phyloP scores from a whole-genome alignment of 1,140 invertebrate genomes.

The Dendrolimus punctatus region DNA sequence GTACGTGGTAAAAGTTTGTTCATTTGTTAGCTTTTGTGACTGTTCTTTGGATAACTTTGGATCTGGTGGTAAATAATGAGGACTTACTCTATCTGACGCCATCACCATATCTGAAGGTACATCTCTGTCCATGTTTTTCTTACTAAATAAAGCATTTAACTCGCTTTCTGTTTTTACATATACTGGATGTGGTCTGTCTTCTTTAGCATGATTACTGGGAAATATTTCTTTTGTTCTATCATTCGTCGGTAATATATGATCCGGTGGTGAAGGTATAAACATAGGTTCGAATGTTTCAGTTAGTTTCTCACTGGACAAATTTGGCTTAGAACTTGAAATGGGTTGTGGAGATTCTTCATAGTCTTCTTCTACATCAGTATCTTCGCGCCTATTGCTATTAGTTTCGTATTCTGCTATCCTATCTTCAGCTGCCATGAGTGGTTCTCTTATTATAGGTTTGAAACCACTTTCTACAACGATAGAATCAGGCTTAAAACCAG shows the following conservation, averaged over 20 bases:
- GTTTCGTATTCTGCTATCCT: conserved; percentile 63
- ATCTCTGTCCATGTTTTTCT: conserved; percentile 53
- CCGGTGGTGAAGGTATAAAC: conserved; percentile 80
- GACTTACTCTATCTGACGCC: conserved; percentile 79
- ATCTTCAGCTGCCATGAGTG: conserved; percentile 68
- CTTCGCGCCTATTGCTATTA: conserved; percentile 66
- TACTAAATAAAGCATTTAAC: conserved; percentile 46
- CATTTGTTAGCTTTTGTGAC: conserved; percentile 50
- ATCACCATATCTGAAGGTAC: conserved; percentile 73
- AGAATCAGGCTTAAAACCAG: conserved; percentile 84
- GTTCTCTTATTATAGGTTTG: conserved; percentile 82
- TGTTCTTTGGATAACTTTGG: conserved; percentile 56
- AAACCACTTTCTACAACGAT: conserved; percentile 88
- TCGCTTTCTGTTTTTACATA: conserved; percentile 56
- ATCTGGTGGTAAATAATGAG: conserved; percentile 79
- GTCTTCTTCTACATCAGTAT: conserved; percentile 68
- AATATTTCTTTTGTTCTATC: conserved; percentile 64
- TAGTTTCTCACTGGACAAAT: conserved; percentile 52
- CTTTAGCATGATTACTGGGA: conserved; percentile 52
- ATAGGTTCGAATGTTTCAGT: conserved; percentile 80
- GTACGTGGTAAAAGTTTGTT: conserved; percentile 77
- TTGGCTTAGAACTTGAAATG: conserved; percentile 59
- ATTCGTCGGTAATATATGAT: conserved; percentile 60
- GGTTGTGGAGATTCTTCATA: conserved; percentile 62
- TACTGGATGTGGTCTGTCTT: conserved; percentile 63